Base-by-base conservation (phyloP, 2,113 vertebrate genomes). In the Mionectes macconnelli region DNA sequence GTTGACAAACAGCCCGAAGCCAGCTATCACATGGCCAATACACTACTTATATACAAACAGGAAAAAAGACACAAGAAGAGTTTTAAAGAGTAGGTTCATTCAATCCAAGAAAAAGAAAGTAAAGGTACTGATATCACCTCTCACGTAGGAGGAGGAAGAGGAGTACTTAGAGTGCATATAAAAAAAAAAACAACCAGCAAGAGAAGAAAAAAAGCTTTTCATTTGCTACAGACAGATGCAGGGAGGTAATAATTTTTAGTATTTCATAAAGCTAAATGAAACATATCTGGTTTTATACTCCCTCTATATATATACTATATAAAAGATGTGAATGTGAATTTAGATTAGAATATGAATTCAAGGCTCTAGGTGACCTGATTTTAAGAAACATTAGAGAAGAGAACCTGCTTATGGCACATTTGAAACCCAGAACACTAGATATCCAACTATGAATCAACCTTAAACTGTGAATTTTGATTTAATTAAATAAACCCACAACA, bases 1-100 rank as follows among this genome's bases (percentile, higher is more conserved):
- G 19, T 33, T 3, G 3, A 59, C 1, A 14, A 81, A 72, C 1
- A 82, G 37, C 35, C 20, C 10, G 21, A 79, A 76, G 24, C 15
- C 62, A 83, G 42, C 21, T 33, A 50, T 24, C 19, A n/a, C 27
- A 40, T 9, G 4, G 37, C 31, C 22, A 77, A 69, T 25, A 81
- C 0, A 14, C 27, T 39, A 31, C 20, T 20, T 45, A 24, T 21
- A 40, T 1, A 44, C 3, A 72, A 23, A 23, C 0, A 62, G 10
- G 18, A 84, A 49, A 89, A 78, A 69, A 67, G 13, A 45, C 22
- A 33, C 2, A 86, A 33, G 10, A 42, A 53, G 12, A 39, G 8
- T 88, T 87, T 70, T 28, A 13, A 47, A 59, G 10, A 75, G 19
- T 20, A 72, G 35, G 85, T 5, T 91, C 6, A 52, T 52, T 76